phyloP scores from a whole-genome alignment of 2,888 invertebrate species.

The Lasioglossum morio region DNA sequence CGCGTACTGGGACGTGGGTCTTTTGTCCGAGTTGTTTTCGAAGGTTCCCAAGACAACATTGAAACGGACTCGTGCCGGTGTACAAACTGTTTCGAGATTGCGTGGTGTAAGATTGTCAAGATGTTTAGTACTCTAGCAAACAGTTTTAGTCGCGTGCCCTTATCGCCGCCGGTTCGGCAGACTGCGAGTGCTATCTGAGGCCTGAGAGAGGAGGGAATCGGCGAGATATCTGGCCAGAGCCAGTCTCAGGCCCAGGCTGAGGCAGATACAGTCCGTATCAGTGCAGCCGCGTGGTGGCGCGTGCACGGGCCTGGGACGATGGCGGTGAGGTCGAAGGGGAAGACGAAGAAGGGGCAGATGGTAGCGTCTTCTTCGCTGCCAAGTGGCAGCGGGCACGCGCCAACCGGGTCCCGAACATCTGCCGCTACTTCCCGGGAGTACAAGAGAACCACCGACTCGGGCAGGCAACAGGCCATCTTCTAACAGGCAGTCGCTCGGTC shows the following conservation, averaged over 20 bases:
- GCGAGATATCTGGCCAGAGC: slow-evolving; percentile 19
- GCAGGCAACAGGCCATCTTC: slow-evolving; percentile 67
- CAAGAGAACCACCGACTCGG: slow-evolving; percentile 74
- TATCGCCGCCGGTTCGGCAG: slow-evolving; percentile 14
- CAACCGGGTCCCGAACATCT: slow-evolving; percentile 82
- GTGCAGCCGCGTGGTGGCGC: slow-evolving; percentile 44
- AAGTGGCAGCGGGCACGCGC: slow-evolving; percentile 85
- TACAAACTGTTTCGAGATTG: background rate
- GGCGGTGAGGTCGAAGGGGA: slow-evolving; percentile 70
- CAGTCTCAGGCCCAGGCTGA: background rate
- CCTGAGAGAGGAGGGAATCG: background rate
- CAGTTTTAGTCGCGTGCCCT: slow-evolving; percentile 15
- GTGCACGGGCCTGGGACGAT: slow-evolving; percentile 27
- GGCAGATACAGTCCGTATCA: slow-evolving; percentile 29
- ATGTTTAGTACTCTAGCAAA: slow-evolving; percentile 5
- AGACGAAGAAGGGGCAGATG: slow-evolving; percentile 80
- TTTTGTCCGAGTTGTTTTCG: background rate
- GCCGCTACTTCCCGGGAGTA: slow-evolving; percentile 79
- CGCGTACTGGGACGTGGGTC: background rate
- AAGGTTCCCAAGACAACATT: background rate
- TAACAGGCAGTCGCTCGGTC: slow-evolving; percentile 63
- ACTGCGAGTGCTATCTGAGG: slow-evolving; percentile 2
- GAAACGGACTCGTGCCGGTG: background rate
- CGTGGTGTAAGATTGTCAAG: background rate
- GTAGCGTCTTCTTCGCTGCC: slow-evolving; percentile 80